Evolutionary conservation across 2,888 invertebrate species (phyloP), one percentile per base, ranked within the genome.

Genomic region (Spialia ferax): DNA sequence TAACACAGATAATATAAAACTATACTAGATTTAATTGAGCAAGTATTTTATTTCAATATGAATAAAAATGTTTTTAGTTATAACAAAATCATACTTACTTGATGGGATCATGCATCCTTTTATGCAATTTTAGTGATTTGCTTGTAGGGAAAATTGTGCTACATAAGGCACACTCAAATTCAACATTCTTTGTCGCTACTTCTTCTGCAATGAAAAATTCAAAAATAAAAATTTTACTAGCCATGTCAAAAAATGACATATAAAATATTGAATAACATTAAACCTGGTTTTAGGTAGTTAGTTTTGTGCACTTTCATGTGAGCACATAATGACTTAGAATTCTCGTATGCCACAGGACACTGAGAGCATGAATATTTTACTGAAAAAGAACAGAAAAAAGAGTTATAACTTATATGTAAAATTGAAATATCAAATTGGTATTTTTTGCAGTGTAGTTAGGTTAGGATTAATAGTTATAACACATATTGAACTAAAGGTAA

Each of bases 101-200:
- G 5, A 95, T 92, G 3, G 96, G 96, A 38, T 95, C 95, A 75
- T 97, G 97, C 95, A 97, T 97, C 71, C 96, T 94, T 75, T 95
- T 95, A 79, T 97, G 97, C 56, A 97, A 86, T 74, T 96, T 93
- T 63, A 96, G 81, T 5, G 95, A 95, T 72, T 96, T 97, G 73
- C 95, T 95, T 0, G 96, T 95, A 0, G 94, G 93, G 77, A 97
- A 97, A 29, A 93, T 87, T 0, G 97, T 97, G 45, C 94, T 94
- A 77, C 97, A 97, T n/a, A 95, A 89, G 7, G 92, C 90, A 74
- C 97, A 97, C 61, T 93, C 82, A 32, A 57, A 97, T 61, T 93
- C 82, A 20, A 64, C 20, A 0, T 26, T n/a, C 7, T 64, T 29
- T n/a, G 13, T n/a, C 29, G n/a, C 32, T 7, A 57, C 48, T 2